Evolutionary conservation across 2,113 vertebrate species (phyloP).

Genomic region (Sialia sialis): DNA sequence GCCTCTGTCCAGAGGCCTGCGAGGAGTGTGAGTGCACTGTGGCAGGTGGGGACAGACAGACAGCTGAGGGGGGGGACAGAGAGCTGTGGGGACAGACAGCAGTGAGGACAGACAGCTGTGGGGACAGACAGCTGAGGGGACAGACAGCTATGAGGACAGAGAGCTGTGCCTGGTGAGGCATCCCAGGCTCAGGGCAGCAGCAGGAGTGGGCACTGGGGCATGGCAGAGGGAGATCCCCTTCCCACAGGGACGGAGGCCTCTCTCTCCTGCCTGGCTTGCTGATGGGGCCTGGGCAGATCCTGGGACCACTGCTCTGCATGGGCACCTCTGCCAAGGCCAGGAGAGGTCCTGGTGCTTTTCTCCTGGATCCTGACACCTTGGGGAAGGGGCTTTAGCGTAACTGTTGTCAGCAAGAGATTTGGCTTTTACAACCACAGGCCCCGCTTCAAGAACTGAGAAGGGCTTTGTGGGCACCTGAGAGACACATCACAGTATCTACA

Average conservation of each 20-base stretch:
- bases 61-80: no score
- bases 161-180: rapidly evolving
- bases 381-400: neutral
- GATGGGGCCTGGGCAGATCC: neutral
- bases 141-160: neutral
- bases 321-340: neutral
- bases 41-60: neutral
- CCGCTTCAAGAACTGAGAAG: neutral
- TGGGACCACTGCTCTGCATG: no score
- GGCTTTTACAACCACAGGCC: neutral
- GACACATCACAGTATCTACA: neutral
- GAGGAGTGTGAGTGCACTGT: rapidly evolving
- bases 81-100: no score
- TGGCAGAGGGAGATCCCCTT: rapidly evolving
- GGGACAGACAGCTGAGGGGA: no score
- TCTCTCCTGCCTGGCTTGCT: neutral
- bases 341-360: neutral
- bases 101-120: no score
- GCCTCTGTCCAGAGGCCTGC: neutral
- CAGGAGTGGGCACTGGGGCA: neutral
- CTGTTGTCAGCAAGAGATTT: neutral
- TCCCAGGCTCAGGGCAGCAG: rapidly evolving
- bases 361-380: neutral
- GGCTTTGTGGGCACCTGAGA: neutral
- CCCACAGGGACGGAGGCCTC: rapidly evolving